phyloP scores from a whole-genome alignment of 2,888 invertebrate species.

The Tryphoninae sp. region DNA sequence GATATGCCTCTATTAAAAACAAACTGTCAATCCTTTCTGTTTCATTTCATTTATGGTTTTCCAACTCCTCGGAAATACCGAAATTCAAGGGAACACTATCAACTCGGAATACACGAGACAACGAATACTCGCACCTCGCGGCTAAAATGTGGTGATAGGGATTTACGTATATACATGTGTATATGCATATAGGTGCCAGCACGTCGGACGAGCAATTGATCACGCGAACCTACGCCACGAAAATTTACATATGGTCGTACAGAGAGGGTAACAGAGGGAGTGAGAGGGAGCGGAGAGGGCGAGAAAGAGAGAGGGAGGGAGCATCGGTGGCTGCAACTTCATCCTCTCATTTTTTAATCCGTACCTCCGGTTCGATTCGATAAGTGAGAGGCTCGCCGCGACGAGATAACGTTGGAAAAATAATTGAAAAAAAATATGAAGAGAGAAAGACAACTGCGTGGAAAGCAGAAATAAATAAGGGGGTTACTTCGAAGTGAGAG shows the following conservation, averaged over 20 bases:
- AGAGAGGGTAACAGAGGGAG: constrained; percentile 30
- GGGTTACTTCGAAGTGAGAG: constrained; percentile 16
- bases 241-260: constrained; percentile 49
- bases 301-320: background rate
- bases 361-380: constrained; percentile 68
- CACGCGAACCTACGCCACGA: constrained; percentile 59
- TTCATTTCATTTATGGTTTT: constrained; percentile 27
- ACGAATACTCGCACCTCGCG: constrained; percentile 13
- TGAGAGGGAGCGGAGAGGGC: constrained; percentile 25
- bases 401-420: constrained; percentile 60
- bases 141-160: constrained; percentile 2
- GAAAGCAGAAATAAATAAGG: constrained; percentile 47
- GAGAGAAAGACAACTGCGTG: constrained; percentile 65
- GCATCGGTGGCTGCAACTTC: constrained; percentile 53
- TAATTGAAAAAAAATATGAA: constrained; percentile 64
- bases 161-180: constrained; percentile 11
- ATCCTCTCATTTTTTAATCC: constrained; percentile 65
- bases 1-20: no score
- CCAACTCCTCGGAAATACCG: background rate
- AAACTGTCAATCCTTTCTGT: constrained; percentile 29
- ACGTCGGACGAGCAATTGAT: constrained; percentile 62
- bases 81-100: constrained; percentile 40
- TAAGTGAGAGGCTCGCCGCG: constrained; percentile 69
- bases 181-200: constrained; percentile 16
- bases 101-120: constrained; percentile 9